phyloP scores from a whole-genome alignment of 2,797 vertebrate genomes.

The Erpetoichthys calabaricus region DNA sequence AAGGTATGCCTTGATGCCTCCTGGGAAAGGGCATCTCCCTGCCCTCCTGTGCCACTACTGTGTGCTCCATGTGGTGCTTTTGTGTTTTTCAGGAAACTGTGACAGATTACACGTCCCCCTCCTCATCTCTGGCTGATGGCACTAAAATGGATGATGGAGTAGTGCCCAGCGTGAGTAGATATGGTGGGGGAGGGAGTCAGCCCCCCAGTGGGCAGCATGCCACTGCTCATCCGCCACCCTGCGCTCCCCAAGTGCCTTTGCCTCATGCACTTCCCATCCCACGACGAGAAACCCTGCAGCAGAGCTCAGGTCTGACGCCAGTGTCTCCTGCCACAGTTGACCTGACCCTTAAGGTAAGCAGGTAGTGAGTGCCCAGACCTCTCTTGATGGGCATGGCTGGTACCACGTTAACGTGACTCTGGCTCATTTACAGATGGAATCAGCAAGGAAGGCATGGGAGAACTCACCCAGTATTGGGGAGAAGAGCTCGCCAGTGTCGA shows the following conservation, averaged over 20 bases:
- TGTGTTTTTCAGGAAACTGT: slow-evolving; percentile 69
- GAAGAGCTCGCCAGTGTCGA: slow-evolving; percentile 80
- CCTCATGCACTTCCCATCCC: slow-evolving; percentile 85
- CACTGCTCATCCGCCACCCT: slow-evolving; percentile 4
- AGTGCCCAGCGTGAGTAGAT: slow-evolving; percentile 77
- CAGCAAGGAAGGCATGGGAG: slow-evolving; percentile 95
- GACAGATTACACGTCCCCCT: slow-evolving; percentile 91
- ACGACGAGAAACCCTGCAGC: slow-evolving; percentile 84
- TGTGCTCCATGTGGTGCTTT: too few relatives aligned
- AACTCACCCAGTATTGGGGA: slow-evolving; percentile 88
- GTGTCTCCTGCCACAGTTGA: slow-evolving; percentile 94
- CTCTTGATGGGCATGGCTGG: neutral
- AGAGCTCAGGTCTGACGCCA: slow-evolving; percentile 88
- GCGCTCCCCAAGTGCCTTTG: slow-evolving; percentile 78
- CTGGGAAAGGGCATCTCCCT: too few relatives aligned
- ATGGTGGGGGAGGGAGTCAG: slow-evolving; percentile 20
- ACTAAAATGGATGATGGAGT: slow-evolving; percentile 89
- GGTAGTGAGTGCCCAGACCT: slow-evolving; percentile 5
- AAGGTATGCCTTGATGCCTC: slow-evolving; percentile 54
- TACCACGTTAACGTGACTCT: neutral
- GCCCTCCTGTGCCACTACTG: too few relatives aligned
- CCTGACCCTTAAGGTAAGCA: slow-evolving; percentile 89
- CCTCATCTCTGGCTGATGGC: slow-evolving; percentile 78
- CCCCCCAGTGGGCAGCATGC: too few relatives aligned
- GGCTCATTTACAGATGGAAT: slow-evolving; percentile 74